Evolutionary conservation across 2,797 vertebrate genomes (phyloP).

Genomic region (Allobates femoralis): DNA sequence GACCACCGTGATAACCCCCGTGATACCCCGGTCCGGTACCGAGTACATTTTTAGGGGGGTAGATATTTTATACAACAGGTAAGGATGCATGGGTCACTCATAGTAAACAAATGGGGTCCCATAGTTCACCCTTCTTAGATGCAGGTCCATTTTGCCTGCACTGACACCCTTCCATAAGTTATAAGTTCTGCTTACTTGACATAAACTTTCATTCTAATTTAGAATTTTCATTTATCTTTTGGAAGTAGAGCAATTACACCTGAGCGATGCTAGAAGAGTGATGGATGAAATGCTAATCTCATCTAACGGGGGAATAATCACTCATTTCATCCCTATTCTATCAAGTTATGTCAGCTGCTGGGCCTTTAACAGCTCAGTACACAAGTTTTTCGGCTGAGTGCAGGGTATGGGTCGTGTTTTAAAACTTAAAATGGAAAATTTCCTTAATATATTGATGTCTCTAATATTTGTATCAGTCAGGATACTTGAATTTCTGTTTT

Average conservation of each 20-base stretch:
- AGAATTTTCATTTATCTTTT: constrained; percentile 43
- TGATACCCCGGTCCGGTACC: too few relatives aligned
- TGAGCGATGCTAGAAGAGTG: constrained; percentile 34
- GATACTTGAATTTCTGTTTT: neutral
- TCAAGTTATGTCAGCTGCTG: neutral
- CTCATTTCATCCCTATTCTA: constrained; percentile 34
- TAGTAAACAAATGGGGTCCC: neutral
- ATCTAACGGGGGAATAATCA: constrained; percentile 43
- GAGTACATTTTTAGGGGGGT: too few relatives aligned
- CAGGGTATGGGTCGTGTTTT: neutral
- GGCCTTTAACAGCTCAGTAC: neutral
- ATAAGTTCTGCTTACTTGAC: constrained; percentile 17
- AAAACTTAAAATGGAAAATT: neutral
- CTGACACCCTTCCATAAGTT: neutral
- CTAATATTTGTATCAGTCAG: neutral
- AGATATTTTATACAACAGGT: too few relatives aligned
- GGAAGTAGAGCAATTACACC: constrained; percentile 53
- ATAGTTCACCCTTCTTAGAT: neutral
- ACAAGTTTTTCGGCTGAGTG: neutral
- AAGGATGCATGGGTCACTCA: too few relatives aligned
- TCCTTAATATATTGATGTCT: neutral
- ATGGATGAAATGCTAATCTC: constrained; percentile 56
- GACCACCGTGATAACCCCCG: too few relatives aligned
- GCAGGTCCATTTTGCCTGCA: neutral
- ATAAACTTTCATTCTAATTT: constrained; percentile 49